A percentile compares a stretch with the other conserved stretches of the same genome.
Conservation (phyloP, 2,113 vertebrate species). For the Centrocercus urophasianus region DNA sequence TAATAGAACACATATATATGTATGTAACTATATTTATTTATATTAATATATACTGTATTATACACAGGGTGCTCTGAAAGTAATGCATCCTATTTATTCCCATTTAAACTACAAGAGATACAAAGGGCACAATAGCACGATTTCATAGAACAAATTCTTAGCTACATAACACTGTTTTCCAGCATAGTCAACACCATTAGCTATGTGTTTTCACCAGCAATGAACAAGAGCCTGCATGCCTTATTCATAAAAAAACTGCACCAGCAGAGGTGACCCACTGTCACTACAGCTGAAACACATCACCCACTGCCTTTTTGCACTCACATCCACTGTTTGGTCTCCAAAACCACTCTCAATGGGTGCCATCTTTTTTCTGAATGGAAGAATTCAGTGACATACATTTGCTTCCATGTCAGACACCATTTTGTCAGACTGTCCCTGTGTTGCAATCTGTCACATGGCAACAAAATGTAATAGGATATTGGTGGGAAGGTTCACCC, state of each 20-base stretch:
- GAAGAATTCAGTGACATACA: background rate
- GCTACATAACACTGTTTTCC: background rate
- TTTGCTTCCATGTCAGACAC: background rate
- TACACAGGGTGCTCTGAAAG: background rate
- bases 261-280: background rate
- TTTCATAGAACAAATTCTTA: background rate
- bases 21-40: background rate
- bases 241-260: background rate
- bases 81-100: too few species aligned
- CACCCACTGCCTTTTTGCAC: too few species aligned
- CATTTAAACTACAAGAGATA: too few species aligned
- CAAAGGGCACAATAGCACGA: background rate
- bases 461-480: too few species aligned
- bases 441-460: background rate
- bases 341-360: background rate
- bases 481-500: too few species aligned
- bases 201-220: background rate
- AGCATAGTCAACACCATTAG: background rate
- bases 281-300: background rate
- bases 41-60: background rate
- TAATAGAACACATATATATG: background rate
- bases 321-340: background rate
- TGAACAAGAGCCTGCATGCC: background rate
- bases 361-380: background rate
- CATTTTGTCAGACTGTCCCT: background rate